Percentiles rank a stretch among this genome's conserved stretches.
Conservation (phyloP, 2,888 invertebrate species). For the Pammene aurita region DNA sequence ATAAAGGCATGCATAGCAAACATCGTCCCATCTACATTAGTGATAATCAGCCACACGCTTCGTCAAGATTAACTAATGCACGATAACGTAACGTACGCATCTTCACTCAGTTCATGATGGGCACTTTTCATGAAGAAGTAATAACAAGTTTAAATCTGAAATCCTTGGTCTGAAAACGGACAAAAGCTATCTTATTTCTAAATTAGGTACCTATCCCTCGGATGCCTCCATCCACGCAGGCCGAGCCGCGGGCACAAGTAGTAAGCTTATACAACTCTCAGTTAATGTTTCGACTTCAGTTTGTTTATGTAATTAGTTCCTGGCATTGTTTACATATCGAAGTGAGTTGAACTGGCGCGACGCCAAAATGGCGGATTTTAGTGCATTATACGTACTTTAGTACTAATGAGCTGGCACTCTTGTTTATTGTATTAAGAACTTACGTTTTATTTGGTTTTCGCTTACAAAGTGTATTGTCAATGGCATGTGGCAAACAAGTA, state of each 20-base stretch:
- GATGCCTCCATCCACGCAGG: too few species aligned
- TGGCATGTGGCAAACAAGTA: too few species aligned
- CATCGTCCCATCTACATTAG: too few species aligned
- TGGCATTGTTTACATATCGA: constrained; percentile 32
- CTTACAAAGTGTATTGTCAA: background rate
- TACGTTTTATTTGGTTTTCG: background rate
- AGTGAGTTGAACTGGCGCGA: constrained; percentile 18
- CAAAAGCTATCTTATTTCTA: too few species aligned
- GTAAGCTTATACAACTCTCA: background rate
- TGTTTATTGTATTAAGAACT: background rate
- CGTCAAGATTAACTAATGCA: too few species aligned
- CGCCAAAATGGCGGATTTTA: constrained; percentile 15
- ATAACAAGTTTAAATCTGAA: too few species aligned
- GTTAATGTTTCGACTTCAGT: constrained; percentile 9
- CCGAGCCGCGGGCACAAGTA: background rate
- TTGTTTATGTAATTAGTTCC: constrained; percentile 29
- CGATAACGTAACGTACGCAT: constrained; percentile 1
- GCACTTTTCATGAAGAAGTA: constrained; percentile 1
- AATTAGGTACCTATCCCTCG: too few species aligned
- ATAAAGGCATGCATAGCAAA: too few species aligned
- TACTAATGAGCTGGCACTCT: constrained; percentile 4
- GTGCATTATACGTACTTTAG: constrained; percentile 20
- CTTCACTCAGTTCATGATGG: background rate
- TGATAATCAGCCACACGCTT: too few species aligned
- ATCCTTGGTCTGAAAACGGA: too few species aligned